phyloP scores from a whole-genome alignment of 2,888 invertebrate genomes.

The Flabesymbios commensalis region DNA sequence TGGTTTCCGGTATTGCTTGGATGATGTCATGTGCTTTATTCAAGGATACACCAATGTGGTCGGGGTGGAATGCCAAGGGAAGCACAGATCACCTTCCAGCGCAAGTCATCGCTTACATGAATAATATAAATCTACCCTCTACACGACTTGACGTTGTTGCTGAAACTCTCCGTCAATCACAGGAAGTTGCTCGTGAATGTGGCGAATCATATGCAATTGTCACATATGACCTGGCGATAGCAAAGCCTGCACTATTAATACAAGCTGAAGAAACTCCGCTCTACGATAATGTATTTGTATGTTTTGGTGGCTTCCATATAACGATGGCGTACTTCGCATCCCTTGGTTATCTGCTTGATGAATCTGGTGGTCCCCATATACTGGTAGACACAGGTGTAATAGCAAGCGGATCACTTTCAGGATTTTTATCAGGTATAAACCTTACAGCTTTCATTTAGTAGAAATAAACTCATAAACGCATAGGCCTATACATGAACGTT shows the following conservation, averaged over 20 bases:
- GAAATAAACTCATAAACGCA: too few relatives aligned
- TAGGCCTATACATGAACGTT: too few relatives aligned
- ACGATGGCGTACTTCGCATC: slow-evolving; percentile 31
- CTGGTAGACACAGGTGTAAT: slow-evolving; percentile 31
- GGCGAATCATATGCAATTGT: slow-evolving; percentile 9
- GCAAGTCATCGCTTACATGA: slow-evolving; percentile 25
- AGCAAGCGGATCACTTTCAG: slow-evolving; percentile 30
- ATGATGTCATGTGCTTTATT: too few relatives aligned
- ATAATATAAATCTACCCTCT: slow-evolving; percentile 23
- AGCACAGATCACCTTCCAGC: slow-evolving; percentile 19
- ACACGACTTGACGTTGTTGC: slow-evolving; percentile 29
- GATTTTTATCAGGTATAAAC: slow-evolving; percentile 26
- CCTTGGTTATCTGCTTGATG: slow-evolving; percentile 32
- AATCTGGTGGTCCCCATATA: slow-evolving; percentile 31
- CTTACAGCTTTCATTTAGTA: too few relatives aligned
- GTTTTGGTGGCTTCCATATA: slow-evolving; percentile 33
- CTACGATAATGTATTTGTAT: slow-evolving; percentile 10
- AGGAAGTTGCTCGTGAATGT: slow-evolving; percentile 23
- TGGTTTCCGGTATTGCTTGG: too few relatives aligned
- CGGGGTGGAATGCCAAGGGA: slow-evolving; percentile 26
- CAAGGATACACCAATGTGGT: slow-evolving; percentile 21
- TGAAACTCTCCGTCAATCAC: slow-evolving; percentile 25
- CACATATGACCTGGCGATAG: slow-evolving; percentile 11
- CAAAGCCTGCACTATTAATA: slow-evolving; percentile 5
- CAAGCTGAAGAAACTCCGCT: slow-evolving; percentile 6